These are phyloP conservation scores for Phymatocera aterrima DNA, from an alignment of 2,888 invertebrate genomes.

Conservation along the genomic window DNA sequence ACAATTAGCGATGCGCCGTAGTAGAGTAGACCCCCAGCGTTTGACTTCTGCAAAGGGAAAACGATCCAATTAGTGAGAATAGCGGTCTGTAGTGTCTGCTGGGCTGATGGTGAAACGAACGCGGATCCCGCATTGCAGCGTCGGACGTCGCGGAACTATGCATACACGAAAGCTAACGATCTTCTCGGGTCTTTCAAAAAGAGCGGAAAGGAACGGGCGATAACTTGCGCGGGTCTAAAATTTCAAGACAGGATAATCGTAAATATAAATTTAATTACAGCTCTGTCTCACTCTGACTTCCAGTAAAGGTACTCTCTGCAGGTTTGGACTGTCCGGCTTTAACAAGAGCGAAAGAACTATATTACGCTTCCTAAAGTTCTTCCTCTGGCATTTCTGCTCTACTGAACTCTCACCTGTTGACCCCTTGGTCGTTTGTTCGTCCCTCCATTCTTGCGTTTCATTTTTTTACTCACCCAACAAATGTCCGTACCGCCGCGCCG, in stretches of 20 bases:
- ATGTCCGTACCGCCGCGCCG: neutral
- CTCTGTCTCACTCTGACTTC: neutral
- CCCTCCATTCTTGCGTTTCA: neutral
- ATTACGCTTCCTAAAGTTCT: neutral
- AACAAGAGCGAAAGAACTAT: neutral
- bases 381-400: constrained; percentile 1
- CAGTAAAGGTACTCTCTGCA: neutral
- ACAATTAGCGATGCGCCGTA: neutral
- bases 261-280: constrained; percentile 17
- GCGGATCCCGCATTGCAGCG: too few species aligned
- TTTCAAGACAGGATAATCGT: neutral
- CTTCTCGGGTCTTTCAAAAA: too few species aligned
- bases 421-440: neutral
- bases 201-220: neutral
- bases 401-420: constrained; percentile 11
- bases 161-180: neutral
- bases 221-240: neutral
- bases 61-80: neutral
- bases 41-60: neutral
- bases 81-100: neutral
- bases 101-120: too few species aligned
- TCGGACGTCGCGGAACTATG: too few species aligned
- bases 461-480: neutral
- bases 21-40: neutral
- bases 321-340: neutral